A percentile compares a stretch with the other conserved stretches of the same genome.
Conservation (phyloP, 2,113 vertebrate species). For the Gallinago jamesoni region DNA sequence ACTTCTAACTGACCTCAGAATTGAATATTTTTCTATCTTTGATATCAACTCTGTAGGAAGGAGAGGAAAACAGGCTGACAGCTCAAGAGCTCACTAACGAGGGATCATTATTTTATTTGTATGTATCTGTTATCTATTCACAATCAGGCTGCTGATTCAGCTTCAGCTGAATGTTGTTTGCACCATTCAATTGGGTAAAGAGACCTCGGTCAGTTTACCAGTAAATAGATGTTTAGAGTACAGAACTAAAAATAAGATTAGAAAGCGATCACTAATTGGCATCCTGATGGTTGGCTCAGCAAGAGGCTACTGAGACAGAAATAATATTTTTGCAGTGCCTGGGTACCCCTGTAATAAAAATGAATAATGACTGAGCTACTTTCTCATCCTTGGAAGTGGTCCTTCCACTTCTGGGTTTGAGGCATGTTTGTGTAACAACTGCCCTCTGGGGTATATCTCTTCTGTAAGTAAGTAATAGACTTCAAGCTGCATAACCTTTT, state of each 20-base stretch:
- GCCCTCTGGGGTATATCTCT: not conserved
- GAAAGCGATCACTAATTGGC: conserved; percentile 36
- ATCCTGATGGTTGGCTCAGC: conserved; percentile 11
- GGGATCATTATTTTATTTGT: not conserved
- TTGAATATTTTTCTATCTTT: not conserved
- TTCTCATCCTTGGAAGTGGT: not conserved
- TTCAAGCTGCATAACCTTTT: conserved; percentile 6
- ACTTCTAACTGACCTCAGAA: not conserved
- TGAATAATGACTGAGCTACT: conserved; percentile 9
- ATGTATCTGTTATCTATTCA: not conserved
- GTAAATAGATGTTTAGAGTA: not conserved
- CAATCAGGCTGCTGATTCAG: not conserved
- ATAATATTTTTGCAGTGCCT: not conserved
- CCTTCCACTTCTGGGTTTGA: not conserved
- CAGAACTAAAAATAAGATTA: conserved; percentile 4
- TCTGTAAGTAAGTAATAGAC: not conserved
- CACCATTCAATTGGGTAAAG: not conserved
- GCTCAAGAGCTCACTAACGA: not conserved
- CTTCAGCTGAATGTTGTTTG: not conserved
- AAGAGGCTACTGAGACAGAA: not conserved
- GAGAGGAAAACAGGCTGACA: not conserved
- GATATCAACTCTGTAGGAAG: not conserved
- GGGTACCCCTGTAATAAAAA: not conserved
- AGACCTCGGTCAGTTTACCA: not conserved
- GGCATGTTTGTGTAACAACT: not conserved